phyloP scores from a whole-genome alignment of 2,113 vertebrate genomes.

The Paradoxurus hermaphroditus region DNA sequence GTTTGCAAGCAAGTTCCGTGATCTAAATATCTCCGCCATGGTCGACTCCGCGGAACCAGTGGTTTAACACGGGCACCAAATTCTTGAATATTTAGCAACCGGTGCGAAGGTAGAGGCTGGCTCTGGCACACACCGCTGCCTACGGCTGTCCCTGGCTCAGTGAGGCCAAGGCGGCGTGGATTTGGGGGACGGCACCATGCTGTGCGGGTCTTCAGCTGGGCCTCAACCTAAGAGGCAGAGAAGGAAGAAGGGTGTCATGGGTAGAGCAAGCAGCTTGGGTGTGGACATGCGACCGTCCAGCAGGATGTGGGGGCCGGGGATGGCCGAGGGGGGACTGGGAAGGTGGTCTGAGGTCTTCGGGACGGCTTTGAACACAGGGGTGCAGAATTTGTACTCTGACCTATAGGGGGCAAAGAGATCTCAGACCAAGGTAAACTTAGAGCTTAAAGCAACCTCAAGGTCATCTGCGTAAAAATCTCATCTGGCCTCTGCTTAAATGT shows the following conservation, averaged over 20 bases:
- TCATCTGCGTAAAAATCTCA: constrained; percentile 20
- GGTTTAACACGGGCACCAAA: not conserved
- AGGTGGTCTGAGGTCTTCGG: not conserved
- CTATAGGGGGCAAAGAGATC: not conserved
- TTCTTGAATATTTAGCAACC: not conserved
- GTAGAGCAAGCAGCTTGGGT: not conserved
- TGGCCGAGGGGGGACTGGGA: not conserved
- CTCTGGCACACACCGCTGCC: too few relatives aligned
- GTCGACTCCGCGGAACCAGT: not conserved
- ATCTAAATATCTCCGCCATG: not conserved
- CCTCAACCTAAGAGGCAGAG: not conserved
- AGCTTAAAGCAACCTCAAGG: constrained; percentile 46
- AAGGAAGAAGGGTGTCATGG: not conserved
- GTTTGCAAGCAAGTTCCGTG: not conserved
- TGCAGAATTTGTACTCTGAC: not conserved
- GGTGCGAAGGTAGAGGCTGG: not conserved
- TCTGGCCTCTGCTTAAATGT: constrained; percentile 30
- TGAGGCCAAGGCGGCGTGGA: not conserved
- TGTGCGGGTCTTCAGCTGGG: not conserved
- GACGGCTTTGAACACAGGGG: not conserved
- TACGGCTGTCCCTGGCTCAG: not conserved
- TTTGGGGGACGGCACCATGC: accelerated
- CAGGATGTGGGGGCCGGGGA: not conserved
- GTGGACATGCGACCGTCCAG: accelerated
- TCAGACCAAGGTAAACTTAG: not conserved